phyloP scores from a whole-genome alignment of 2,113 vertebrate genomes.

The Prunella fulvescens region DNA sequence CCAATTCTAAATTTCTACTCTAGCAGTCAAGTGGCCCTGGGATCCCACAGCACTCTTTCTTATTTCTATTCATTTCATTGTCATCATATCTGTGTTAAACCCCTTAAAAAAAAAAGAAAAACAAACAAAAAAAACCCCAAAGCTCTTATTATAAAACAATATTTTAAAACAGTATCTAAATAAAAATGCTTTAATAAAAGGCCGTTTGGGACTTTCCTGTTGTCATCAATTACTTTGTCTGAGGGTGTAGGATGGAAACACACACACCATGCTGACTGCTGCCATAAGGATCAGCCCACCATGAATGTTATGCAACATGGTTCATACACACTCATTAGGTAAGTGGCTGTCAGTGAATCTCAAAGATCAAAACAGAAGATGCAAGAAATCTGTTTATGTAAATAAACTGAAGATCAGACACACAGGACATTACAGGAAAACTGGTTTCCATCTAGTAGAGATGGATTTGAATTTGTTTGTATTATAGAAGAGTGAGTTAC shows the following conservation, averaged over 20 bases:
- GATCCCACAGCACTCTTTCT: neutral
- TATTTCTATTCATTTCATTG: neutral
- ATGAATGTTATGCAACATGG: neutral
- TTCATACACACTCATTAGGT: neutral
- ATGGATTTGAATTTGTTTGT: constrained; percentile 25
- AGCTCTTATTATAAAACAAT: neutral
- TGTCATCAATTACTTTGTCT: neutral
- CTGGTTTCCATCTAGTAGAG: neutral
- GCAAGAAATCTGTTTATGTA: constrained; percentile 24
- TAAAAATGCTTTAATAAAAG: neutral
- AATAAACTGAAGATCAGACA: constrained; percentile 35
- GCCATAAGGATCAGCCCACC: neutral
- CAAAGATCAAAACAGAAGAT: constrained; percentile 55
- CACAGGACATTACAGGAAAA: neutral
- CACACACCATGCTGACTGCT: neutral
- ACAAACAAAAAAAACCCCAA: neutral
- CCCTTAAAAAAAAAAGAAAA: neutral
- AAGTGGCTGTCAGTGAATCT: neutral
- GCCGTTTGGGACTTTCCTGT: neutral
- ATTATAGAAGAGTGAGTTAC: neutral
- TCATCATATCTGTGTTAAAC: neutral
- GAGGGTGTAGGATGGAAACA: neutral
- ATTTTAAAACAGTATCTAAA: neutral
- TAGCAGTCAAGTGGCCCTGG: neutral
- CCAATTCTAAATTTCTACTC: neutral